A percentile compares a stretch with the other conserved stretches of the same genome.
These are phyloP conservation scores for Sarcophilus harrisii DNA, from an alignment of 2,797 vertebrate genomes.

Conservation along the genomic window DNA sequence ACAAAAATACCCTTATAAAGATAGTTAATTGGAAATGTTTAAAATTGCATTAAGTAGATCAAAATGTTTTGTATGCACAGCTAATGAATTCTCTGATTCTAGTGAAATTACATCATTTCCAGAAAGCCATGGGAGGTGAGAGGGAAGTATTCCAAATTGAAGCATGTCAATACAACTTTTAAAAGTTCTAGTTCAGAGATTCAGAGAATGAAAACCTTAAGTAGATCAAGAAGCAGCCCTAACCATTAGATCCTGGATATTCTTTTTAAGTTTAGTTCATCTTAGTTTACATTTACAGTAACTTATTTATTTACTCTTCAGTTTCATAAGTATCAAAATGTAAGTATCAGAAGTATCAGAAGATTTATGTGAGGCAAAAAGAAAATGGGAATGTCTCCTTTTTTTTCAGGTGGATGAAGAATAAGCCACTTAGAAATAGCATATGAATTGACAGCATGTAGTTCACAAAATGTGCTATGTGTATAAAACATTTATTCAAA, in stretches of 20 bases:
- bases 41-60: neutral
- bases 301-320: constrained; percentile 41
- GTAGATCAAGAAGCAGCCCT: neutral
- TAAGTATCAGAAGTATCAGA: constrained; percentile 41
- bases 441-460: constrained; percentile 48
- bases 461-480: constrained; percentile 54
- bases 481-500: constrained; percentile 63
- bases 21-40: neutral
- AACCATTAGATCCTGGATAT: neutral
- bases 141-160: rapidly evolving
- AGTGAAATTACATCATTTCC: neutral
- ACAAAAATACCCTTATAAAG: neutral
- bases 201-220: neutral
- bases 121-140: neutral
- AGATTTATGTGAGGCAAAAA: constrained; percentile 55
- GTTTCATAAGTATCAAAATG: constrained; percentile 55
- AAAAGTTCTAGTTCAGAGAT: neutral
- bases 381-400: constrained; percentile 61
- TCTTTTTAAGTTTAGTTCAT: neutral
- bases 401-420: constrained; percentile 54
- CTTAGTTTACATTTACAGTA: constrained; percentile 17
- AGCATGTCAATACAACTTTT: neutral
- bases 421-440: constrained; percentile 71
- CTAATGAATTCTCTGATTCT: neutral
- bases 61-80: neutral